phyloP scores from a whole-genome alignment of 2,113 vertebrate genomes.

The Pollachius pollachius region DNA sequence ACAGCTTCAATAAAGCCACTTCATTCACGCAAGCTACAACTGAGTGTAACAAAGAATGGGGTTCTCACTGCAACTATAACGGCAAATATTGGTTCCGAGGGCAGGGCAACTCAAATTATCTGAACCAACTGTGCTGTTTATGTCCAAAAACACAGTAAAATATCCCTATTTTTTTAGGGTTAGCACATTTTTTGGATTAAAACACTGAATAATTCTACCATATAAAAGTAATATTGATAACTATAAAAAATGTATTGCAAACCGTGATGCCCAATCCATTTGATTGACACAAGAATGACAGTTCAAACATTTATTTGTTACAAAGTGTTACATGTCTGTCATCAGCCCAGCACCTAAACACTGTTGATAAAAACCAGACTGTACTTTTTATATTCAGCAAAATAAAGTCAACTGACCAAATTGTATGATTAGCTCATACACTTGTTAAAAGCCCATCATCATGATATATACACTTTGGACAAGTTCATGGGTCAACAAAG shows the following conservation, averaged over 20 bases:
- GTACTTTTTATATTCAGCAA: no score
- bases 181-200: no score
- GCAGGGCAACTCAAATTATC: neutral
- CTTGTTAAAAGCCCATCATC: slow-evolving; percentile 54
- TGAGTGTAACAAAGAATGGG: slow-evolving; percentile 18
- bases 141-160: no score
- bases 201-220: no score
- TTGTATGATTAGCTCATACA: slow-evolving; percentile 23
- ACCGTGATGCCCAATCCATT: neutral
- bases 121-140: no score
- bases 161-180: no score
- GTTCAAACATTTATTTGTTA: slow-evolving; percentile 60
- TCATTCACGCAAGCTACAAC: slow-evolving; percentile 55
- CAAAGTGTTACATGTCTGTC: slow-evolving; percentile 59
- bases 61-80: slow-evolving; percentile 31
- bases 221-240: no score
- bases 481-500: slow-evolving; percentile 14
- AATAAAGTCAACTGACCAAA: slow-evolving; percentile 38
- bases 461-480: slow-evolving; percentile 50
- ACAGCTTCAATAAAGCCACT: slow-evolving; percentile 33
- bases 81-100: slow-evolving; percentile 37
- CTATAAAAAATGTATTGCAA: neutral
- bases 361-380: no score
- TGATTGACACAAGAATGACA: neutral
- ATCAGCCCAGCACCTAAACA: slow-evolving; percentile 43